Percentiles rank a stretch among this genome's conserved stretches.
phyloP scores from a whole-genome alignment of 92 coral and sea anemone species.

The Bergia sp. region DNA sequence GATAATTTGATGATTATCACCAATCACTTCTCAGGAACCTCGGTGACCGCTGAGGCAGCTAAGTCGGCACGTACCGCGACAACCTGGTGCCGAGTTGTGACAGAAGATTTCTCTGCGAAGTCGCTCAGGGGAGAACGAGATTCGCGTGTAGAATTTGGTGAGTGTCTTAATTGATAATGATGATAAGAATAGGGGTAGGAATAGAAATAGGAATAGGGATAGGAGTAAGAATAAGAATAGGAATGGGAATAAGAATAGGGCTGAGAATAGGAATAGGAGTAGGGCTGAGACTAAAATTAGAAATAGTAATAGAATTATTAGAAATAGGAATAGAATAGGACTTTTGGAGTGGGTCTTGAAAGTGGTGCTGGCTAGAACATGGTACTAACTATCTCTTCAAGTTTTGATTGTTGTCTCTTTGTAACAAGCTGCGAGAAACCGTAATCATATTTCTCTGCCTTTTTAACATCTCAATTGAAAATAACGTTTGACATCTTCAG shows the following conservation, averaged over 20 bases:
- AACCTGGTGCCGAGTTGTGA: slow-evolving; percentile 45
- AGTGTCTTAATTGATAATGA: not conserved
- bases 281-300: too few species aligned
- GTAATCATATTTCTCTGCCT: too few species aligned
- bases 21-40: slow-evolving; percentile 22
- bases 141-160: slow-evolving; percentile 39
- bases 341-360: not conserved
- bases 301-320: too few species aligned
- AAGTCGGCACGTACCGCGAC: slow-evolving; percentile 33
- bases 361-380: too few species aligned
- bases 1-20: not conserved
- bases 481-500: too few species aligned
- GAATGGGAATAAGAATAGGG: too few species aligned
- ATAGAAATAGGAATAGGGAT: too few species aligned
- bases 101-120: slow-evolving; percentile 42
- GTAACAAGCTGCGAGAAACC: not conserved
- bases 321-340: too few species aligned
- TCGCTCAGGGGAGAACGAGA: slow-evolving; percentile 39
- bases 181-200: too few species aligned
- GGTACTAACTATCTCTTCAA: not conserved
- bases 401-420: not conserved
- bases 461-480: too few species aligned
- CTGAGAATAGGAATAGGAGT: too few species aligned
- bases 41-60: slow-evolving; percentile 6
- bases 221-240: too few species aligned